Base-by-base conservation (phyloP, 2,888 invertebrate genomes). In the Epinotia bilunana region DNA sequence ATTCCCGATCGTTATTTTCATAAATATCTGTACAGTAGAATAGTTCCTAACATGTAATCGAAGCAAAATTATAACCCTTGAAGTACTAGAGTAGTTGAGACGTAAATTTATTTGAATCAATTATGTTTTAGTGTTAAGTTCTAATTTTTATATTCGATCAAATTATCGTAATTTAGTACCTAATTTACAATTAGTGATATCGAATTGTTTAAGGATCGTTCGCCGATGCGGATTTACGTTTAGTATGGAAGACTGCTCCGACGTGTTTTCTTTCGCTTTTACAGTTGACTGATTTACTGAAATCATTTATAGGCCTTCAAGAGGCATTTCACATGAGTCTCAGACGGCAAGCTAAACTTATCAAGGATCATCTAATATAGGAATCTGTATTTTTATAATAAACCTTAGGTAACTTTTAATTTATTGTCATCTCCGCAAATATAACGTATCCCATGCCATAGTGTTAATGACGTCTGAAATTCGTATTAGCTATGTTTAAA, bases 11-110 rank as follows among this genome's bases (percentile, higher is more conserved):
- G 83, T 86, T 86, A 86, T 89, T 89, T 89, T 88, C 84, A 88
- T 83, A 80, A 87, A 87, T 85, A 87, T 87, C 85, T 93, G 93
- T 93, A 93, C 92, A 93, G 93, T 90, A 91, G 92, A 82, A 91
- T 93, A 93, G 93, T 92, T 93, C 93, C 93, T 93, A 90, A 92
- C 85, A 84, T 91, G 86, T 93, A 93, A 93, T 93, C 92, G 87
- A 92, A 91, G 88, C 89, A 89, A 90, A 90, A 90, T 87, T 90
- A 88, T 93, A 93, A 91, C 88, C 92, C 88, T 91, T 88, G 81
- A 39, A 39, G 53, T 53, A 87, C 85, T 91, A 88, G 90, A 84
- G 81, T 90, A 91, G 89, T 81, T 78, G 82, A 84, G 82, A 86
- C 80, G 85, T 89, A 90, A 87, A 86, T 88, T 87, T 84, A 87